Evolutionary conservation across 2,797 vertebrate species (phyloP).

Genomic region (Enteromius thamalakanensis): DNA sequence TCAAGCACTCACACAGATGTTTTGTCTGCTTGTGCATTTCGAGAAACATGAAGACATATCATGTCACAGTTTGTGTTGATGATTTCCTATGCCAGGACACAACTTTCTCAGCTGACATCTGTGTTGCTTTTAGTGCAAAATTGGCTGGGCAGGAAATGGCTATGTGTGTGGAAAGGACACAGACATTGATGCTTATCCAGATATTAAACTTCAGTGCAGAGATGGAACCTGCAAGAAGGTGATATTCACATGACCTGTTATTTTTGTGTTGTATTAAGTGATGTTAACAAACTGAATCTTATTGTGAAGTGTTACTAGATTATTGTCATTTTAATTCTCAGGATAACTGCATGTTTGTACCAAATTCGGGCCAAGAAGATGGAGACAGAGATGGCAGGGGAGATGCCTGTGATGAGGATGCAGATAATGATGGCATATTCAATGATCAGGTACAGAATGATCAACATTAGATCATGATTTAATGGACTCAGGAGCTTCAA

Average conservation of each 20-base stretch:
- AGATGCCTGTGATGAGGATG: constrained; percentile 92
- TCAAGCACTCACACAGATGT: constrained; percentile 4
- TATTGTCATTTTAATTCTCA: constrained; percentile 63
- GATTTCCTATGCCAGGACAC: background rate
- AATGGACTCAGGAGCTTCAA: background rate
- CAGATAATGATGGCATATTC: constrained; percentile 90
- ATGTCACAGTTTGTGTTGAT: background rate
- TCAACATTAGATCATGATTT: background rate
- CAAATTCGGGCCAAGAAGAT: constrained; percentile 98
- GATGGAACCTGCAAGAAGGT: constrained; percentile 89
- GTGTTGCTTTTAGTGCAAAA: constrained; percentile 80
- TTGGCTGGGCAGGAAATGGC: constrained; percentile 96
- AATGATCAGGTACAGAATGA: constrained; percentile 82
- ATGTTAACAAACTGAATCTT: background rate
- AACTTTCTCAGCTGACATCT: background rate
- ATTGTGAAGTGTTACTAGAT: background rate
- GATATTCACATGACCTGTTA: constrained; percentile 37
- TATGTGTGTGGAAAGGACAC: constrained; percentile 92
- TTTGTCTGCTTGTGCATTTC: background rate
- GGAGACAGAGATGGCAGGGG: constrained; percentile 89
- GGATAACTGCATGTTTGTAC: constrained; percentile 97
- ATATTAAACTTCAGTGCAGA: constrained; percentile 81
- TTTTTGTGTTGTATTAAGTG: background rate
- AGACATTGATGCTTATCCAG: constrained; percentile 95
- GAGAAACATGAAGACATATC: background rate